Percentiles rank a stretch among this genome's conserved stretches.
These are phyloP conservation scores for Streptopelia turtur DNA, from an alignment of 2,797 vertebrate genomes.

Conservation along the genomic window DNA sequence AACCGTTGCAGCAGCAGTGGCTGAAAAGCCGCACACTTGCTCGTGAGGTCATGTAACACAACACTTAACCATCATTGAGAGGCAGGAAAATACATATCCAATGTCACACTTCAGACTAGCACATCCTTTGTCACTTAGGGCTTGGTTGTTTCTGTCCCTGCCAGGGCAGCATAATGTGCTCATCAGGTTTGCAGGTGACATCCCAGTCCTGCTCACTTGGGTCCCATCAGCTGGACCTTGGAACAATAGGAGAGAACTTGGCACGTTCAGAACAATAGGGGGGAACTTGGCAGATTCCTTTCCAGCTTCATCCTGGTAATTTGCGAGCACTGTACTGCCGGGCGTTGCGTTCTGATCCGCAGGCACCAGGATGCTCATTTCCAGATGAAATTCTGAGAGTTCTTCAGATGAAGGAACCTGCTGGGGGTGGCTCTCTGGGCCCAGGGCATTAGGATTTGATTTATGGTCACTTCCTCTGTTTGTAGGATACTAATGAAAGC, in stretches of 20 bases:
- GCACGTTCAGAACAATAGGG: neutral
- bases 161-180: neutral
- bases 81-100: rapidly evolving
- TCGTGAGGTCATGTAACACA: neutral
- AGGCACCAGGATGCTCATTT: rapidly evolving
- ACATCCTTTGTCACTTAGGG: neutral
- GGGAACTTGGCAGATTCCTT: neutral
- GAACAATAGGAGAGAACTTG: neutral
- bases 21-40: neutral
- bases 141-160: neutral
- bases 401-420: neutral
- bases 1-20: neutral
- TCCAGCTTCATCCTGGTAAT: neutral
- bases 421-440: neutral
- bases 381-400: neutral
- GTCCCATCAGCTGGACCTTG: neutral
- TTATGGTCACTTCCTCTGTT: neutral
- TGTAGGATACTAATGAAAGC: neutral
- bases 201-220: rapidly evolving
- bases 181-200: neutral
- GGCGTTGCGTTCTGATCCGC: rapidly evolving
- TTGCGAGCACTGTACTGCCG: neutral
- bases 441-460: neutral
- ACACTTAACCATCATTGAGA: neutral
- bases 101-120: neutral